Evolutionary conservation across 1,140 invertebrate genomes (phyloP), one percentile per base, ranked within the genome.

Genomic region (Drosophila rufa): DNA sequence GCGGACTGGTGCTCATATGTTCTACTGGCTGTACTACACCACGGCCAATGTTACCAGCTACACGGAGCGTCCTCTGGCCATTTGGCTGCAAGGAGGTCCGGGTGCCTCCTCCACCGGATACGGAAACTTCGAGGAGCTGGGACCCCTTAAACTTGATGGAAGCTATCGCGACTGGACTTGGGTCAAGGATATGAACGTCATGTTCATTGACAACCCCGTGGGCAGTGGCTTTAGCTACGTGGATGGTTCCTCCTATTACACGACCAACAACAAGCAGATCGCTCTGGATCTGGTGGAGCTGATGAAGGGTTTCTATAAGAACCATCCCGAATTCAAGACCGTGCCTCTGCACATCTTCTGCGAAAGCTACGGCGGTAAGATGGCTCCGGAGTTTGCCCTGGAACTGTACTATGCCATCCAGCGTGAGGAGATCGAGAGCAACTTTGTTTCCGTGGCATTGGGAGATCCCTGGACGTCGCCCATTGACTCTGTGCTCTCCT

Each of bases 291-390:
- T 98, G 67, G 93, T 98, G 0, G 94, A 94, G 43, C 93, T 97
- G n/a, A 94, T 98, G 81, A 94, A 93, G 89, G 94, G 94, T 5
- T 96, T 98, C 80, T 95, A 95, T 51, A 80, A 94, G 14, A 87
- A 93, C 40, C 91, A 96, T 77, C 95, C 96, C 0, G 94, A 96
- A 79, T 97, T 97, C 85, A 94, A 95, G 83, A 94, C 92, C 6
- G 94, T 96, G 7, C 96, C 97, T 1, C 94, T 97, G n/a, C 98
- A 97, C 79, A 97, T 98, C 53, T 96, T 96, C 75, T 96, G 95
- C 33, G 96, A 98, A 91, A 98, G 97, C 1, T 98, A 98, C 92
- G 97, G 97, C 27, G 97, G 97, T 1, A 98, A 98, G 94, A 98
- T 98, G 96, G 95, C 97, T 1, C 95, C 96, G 12, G 96, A 97